These are phyloP conservation scores for Dufourea novaeangliae DNA, from an alignment of 1,140 invertebrate genomes.

Conservation along the genomic window DNA sequence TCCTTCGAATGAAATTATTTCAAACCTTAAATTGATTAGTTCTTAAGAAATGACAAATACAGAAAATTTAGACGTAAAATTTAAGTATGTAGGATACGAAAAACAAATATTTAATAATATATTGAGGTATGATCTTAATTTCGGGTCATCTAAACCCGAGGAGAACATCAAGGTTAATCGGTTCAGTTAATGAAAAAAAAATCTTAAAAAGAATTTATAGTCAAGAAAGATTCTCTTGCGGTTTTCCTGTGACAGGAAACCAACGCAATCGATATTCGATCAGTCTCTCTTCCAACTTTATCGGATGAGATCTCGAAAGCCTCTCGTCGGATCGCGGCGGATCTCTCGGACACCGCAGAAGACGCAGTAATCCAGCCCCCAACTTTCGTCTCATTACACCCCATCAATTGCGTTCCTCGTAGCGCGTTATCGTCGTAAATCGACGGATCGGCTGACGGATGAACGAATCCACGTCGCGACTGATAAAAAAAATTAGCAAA, in stretches of 20 bases:
- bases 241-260: neutral
- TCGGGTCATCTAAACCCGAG: too few species aligned
- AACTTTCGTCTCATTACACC: conserved; percentile 28
- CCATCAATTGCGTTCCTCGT: conserved; percentile 5
- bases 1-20: too few species aligned
- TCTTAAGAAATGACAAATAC: too few species aligned
- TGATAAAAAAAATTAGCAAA: conserved; percentile 39
- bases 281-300: conserved; percentile 3
- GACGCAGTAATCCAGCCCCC: conserved; percentile 3
- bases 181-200: too few species aligned
- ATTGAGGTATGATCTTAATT: too few species aligned
- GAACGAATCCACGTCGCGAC: neutral
- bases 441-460: neutral
- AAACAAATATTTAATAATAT: too few species aligned
- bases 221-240: neutral
- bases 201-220: neutral
- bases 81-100: too few species aligned
- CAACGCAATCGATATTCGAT: neutral
- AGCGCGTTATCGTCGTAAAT: neutral
- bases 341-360: neutral
- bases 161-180: too few species aligned
- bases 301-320: neutral
- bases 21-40: too few species aligned
- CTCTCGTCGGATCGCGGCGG: neutral
- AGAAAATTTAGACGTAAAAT: too few species aligned